Evolutionary conservation across 2,113 vertebrate species (phyloP).

Genomic region (Pagrus major): DNA sequence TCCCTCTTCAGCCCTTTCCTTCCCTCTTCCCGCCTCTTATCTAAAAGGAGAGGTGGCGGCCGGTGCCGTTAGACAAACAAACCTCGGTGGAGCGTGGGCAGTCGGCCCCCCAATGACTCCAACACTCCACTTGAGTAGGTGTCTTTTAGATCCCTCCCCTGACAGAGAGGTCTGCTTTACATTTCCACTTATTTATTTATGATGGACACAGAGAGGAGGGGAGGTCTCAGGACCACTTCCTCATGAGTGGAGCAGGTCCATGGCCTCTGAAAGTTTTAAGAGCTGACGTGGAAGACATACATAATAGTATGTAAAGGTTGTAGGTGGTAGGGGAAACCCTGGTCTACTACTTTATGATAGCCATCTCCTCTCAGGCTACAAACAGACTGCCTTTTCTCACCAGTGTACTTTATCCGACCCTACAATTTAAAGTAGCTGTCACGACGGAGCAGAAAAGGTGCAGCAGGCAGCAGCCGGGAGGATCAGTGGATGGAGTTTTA

Average conservation of each 20-base stretch:
- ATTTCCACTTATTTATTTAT: constrained; percentile 65
- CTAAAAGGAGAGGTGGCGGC: constrained; percentile 14
- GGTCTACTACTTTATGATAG: neutral
- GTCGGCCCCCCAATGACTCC: constrained; percentile 10
- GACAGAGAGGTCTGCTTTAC: constrained; percentile 41
- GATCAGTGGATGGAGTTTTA: too few relatives aligned
- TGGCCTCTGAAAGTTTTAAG: neutral
- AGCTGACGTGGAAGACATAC: neutral
- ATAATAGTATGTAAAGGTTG: neutral
- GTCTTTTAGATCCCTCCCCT: constrained; percentile 45
- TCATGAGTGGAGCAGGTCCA: neutral
- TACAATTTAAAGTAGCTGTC: too few relatives aligned
- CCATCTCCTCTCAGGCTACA: neutral
- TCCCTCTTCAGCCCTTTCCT: neutral
- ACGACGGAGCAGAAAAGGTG: too few relatives aligned
- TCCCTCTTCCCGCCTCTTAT: constrained; percentile 6
- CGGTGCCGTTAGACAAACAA: constrained; percentile 42
- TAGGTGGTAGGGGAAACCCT: neutral
- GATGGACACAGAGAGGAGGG: constrained; percentile 4
- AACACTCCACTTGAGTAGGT: constrained; percentile 38
- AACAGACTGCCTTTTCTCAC: too few relatives aligned
- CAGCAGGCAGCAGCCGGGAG: too few relatives aligned
- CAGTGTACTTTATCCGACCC: too few relatives aligned
- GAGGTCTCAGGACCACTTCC: neutral
- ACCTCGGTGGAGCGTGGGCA: constrained; percentile 25